Percentiles rank a stretch among this genome's conserved stretches.
phyloP scores from a whole-genome alignment of 2,797 vertebrate species.

The Agapornis canus region DNA sequence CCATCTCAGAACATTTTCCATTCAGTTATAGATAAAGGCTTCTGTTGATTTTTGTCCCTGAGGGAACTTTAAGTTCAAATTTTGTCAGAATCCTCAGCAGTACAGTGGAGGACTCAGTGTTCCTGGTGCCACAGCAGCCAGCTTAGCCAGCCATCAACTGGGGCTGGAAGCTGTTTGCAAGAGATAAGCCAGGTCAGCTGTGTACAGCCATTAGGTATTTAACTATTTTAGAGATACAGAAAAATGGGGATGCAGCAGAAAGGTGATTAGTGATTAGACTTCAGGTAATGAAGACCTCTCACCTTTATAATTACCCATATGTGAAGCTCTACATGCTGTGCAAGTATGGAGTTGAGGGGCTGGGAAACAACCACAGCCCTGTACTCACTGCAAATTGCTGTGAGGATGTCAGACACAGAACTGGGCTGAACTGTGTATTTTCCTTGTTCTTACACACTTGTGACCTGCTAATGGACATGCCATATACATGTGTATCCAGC shows the following conservation, averaged over 20 bases:
- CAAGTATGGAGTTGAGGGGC: rapidly evolving
- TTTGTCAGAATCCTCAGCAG: background rate
- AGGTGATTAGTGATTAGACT: background rate
- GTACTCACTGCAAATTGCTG: rapidly evolving
- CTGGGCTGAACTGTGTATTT: background rate
- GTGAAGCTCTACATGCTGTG: background rate
- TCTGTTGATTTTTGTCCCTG: slow-evolving; percentile 6
- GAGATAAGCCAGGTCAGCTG: slow-evolving; percentile 70
- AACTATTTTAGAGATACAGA: slow-evolving; percentile 8
- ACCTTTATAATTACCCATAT: background rate
- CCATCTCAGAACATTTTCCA: background rate
- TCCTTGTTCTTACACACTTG: background rate
- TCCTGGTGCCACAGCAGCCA: slow-evolving; percentile 39
- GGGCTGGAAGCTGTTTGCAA: slow-evolving; percentile 44
- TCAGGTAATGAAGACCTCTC: background rate
- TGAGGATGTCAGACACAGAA: background rate
- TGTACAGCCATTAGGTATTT: slow-evolving; percentile 62
- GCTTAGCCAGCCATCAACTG: slow-evolving; percentile 13
- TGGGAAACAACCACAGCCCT: background rate
- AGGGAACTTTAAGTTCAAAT: slow-evolving; percentile 14
- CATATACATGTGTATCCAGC: background rate
- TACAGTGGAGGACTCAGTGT: background rate
- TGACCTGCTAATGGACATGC: background rate
- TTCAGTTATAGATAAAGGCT: slow-evolving; percentile 23
- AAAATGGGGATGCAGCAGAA: slow-evolving; percentile 2